Evolutionary conservation across 2,888 invertebrate genomes (phyloP).

Genomic region (Acleris holmiana): DNA sequence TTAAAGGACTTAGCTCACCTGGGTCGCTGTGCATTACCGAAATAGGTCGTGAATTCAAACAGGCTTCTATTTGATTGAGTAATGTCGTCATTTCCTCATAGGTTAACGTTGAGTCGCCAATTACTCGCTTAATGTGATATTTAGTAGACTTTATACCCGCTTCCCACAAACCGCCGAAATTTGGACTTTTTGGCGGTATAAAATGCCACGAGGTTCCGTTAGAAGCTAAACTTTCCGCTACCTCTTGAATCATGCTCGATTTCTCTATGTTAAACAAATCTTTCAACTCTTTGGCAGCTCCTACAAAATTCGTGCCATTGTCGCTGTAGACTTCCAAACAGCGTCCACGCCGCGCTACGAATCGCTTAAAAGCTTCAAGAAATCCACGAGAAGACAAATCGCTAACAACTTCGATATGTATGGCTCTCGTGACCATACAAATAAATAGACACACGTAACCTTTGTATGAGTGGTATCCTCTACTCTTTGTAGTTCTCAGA

Average conservation of each 20-base stretch:
- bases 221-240: neutral
- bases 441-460: too few species aligned
- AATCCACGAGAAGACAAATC: too few species aligned
- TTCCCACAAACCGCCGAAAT: constrained; percentile 37
- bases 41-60: constrained; percentile 30
- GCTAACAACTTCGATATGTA: constrained; percentile 37
- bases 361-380: constrained; percentile 20
- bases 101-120: too few species aligned
- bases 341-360: constrained; percentile 40
- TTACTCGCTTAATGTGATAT: too few species aligned
- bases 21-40: constrained; percentile 15
- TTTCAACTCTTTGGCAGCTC: constrained; percentile 37
- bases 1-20: constrained; percentile 37
- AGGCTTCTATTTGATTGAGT: constrained; percentile 31
- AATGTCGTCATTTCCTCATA: too few species aligned
- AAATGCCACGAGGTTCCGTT: constrained; percentile 36
- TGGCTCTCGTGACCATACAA: constrained; percentile 33
- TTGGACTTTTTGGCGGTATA: constrained; percentile 36
- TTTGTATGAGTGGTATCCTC: constrained; percentile 36
- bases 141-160: constrained; percentile 36
- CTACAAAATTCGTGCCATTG: constrained; percentile 42
- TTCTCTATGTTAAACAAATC: constrained; percentile 10
- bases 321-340: constrained; percentile 42
- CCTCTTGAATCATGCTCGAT: neutral
- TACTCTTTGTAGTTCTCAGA: constrained; percentile 38